These are phyloP conservation scores for Percopsis transmontana DNA, from an alignment of 2,113 vertebrate species.

Conservation along the genomic window DNA sequence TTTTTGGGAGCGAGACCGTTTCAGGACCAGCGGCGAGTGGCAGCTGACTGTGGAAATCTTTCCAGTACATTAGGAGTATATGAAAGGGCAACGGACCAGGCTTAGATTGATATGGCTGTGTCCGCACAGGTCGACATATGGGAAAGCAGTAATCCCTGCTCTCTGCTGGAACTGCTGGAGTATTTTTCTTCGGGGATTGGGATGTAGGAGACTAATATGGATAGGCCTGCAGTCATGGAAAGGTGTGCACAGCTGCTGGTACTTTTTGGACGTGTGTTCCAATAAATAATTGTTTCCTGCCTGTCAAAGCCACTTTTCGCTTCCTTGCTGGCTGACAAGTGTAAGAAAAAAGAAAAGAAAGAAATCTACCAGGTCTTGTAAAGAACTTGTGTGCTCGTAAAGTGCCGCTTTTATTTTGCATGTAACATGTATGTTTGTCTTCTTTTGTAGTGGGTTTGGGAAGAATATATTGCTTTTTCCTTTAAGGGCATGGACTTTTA, in stretches of 20 bases:
- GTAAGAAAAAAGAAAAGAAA: constrained; percentile 37
- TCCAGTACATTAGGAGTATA: constrained; percentile 92
- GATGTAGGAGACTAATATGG: constrained; percentile 68
- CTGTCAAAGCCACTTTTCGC: constrained; percentile 62
- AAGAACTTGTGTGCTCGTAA: constrained; percentile 45
- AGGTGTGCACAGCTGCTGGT: constrained; percentile 66
- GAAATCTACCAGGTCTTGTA: constrained; percentile 23
- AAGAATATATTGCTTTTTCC: constrained; percentile 35
- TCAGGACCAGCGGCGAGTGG: constrained; percentile 78
- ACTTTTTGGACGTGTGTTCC: constrained; percentile 61
- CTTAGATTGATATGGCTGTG: constrained; percentile 77
- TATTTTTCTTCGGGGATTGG: constrained; percentile 71
- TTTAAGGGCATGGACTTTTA: constrained; percentile 32
- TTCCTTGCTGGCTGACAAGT: constrained; percentile 43
- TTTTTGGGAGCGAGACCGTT: constrained; percentile 58
- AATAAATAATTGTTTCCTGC: constrained; percentile 77
- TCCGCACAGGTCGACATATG: constrained; percentile 78
- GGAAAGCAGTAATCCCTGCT: constrained; percentile 74
- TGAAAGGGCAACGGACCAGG: constrained; percentile 81
- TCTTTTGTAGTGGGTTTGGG: constrained; percentile 4
- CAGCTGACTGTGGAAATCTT: constrained; percentile 81
- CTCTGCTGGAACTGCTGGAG: constrained; percentile 68
- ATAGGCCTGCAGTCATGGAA: constrained; percentile 58
- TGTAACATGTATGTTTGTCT: constrained; percentile 52
- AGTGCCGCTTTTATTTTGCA: constrained; percentile 32